Percentiles rank a stretch among this genome's conserved stretches.
Conservation (phyloP, 2,797 vertebrate genomes). For the Kryptolebias ocellatus region DNA sequence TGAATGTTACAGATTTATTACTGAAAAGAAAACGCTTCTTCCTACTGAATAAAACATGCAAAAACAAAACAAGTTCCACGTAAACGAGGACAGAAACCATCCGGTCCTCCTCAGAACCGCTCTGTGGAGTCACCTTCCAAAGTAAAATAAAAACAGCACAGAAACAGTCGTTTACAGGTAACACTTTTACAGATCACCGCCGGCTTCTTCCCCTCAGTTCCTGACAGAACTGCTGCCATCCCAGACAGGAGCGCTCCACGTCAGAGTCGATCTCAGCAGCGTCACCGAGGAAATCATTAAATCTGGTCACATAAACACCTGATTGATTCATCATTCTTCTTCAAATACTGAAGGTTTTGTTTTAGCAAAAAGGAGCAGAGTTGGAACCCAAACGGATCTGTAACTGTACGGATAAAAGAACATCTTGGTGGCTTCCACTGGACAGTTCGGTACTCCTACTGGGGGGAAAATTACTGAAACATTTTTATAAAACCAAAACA, state of each 20-base stretch:
- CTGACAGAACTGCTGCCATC: too few species aligned
- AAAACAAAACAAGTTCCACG: constrained; percentile 22
- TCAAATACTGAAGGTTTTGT: constrained; percentile 59
- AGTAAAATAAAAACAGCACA: constrained; percentile 41
- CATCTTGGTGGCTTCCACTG: constrained; percentile 29
- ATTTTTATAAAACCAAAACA: constrained; percentile 40
- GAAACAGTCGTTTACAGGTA: constrained; percentile 16
- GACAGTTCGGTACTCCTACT: constrained; percentile 31
- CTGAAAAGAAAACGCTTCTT: constrained; percentile 70
- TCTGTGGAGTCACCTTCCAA: constrained; percentile 13
- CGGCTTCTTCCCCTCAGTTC: too few species aligned
- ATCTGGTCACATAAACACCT: constrained; percentile 28
- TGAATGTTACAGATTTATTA: constrained; percentile 72
- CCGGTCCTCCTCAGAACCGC: constrained; percentile 14
- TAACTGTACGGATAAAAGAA: constrained; percentile 41
- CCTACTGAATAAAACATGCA: constrained; percentile 71
- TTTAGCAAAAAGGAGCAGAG: constrained; percentile 25
- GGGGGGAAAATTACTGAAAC: constrained; percentile 38
- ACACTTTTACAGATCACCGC: constrained; percentile 26
- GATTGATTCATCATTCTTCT: constrained; percentile 8
- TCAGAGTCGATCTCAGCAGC: too few species aligned
- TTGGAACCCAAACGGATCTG: constrained; percentile 38
- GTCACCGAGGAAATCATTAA: too few species aligned
- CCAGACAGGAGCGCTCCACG: too few species aligned
- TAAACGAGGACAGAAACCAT: constrained; percentile 27